These are phyloP conservation scores for Carapus acus DNA, from an alignment of 2,797 vertebrate species.

Conservation along the genomic window DNA sequence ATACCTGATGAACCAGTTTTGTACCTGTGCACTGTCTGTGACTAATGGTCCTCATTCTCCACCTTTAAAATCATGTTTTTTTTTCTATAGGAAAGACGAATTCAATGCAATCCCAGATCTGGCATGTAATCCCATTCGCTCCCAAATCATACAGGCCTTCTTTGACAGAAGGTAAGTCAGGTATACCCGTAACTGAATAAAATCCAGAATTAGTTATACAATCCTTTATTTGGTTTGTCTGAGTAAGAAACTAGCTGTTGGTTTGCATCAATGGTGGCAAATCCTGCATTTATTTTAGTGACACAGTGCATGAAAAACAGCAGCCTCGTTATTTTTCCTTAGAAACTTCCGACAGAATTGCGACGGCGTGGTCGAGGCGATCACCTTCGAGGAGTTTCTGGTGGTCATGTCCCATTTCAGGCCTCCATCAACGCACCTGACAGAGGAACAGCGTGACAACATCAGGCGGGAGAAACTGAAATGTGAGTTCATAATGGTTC, in stretches of 20 bases:
- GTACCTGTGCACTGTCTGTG: neutral
- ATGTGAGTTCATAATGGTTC: conserved; percentile 69
- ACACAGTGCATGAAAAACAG: too few relatives aligned
- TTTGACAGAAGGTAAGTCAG: conserved; percentile 84
- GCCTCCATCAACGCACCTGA: conserved; percentile 76
- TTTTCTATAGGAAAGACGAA: conserved; percentile 71
- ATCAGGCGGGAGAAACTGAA: conserved; percentile 83
- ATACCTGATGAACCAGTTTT: conserved; percentile 42
- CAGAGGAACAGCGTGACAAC: conserved; percentile 77
- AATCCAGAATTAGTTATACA: too few relatives aligned
- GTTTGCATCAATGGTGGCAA: too few relatives aligned
- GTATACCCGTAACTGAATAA: too few relatives aligned
- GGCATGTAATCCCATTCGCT: conserved; percentile 83
- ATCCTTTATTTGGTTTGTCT: too few relatives aligned
- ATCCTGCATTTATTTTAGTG: too few relatives aligned
- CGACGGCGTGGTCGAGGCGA: conserved; percentile 73
- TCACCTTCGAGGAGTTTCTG: conserved; percentile 90
- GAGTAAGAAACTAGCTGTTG: conserved; percentile 1
- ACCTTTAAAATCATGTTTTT: conserved; percentile 1
- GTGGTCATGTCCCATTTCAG: conserved; percentile 91
- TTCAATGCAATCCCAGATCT: conserved; percentile 82
- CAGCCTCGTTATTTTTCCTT: neutral
- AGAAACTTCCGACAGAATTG: conserved; percentile 80
- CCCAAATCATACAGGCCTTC: conserved; percentile 87
- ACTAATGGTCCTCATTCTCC: neutral